Percentiles rank a stretch among this genome's conserved stretches.
Conservation (phyloP, 2,797 vertebrate genomes). For the Artibeus jamaicensis region DNA sequence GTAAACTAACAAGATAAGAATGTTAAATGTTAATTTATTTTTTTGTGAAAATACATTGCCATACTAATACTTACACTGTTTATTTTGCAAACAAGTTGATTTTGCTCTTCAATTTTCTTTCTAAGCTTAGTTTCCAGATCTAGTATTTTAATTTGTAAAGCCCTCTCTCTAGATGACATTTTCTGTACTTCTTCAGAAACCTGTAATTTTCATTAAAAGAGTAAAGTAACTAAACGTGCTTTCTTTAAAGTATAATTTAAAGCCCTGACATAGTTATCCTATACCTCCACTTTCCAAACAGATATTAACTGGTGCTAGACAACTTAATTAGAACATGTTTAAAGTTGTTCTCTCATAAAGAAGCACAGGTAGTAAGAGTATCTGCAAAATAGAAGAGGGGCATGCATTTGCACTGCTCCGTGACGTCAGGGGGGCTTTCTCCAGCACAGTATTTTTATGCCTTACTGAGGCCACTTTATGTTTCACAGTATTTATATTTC, state of each 20-base stretch:
- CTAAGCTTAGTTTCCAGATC: constrained; percentile 88
- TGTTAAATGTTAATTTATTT: constrained; percentile 18
- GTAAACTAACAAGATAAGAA: not conserved
- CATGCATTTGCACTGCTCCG: not conserved
- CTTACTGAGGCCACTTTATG: not conserved
- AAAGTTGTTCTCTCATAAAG: not conserved
- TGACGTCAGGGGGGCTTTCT: not conserved
- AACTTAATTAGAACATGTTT: constrained; percentile 33
- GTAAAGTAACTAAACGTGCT: constrained; percentile 49
- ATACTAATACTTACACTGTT: constrained; percentile 85
- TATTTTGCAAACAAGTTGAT: constrained; percentile 83
- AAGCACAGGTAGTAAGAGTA: not conserved
- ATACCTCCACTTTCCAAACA: not conserved
- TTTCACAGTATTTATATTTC: not conserved
- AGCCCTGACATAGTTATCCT: not conserved
- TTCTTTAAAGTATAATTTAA: constrained; percentile 41
- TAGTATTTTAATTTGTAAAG: constrained; percentile 86
- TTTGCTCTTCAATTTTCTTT: constrained; percentile 85
- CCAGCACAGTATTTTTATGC: not conserved
- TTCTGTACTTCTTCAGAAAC: constrained; percentile 86
- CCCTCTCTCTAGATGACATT: constrained; percentile 82
- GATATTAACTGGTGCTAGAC: not conserved
- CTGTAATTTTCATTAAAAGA: constrained; percentile 80
- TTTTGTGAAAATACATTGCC: not conserved
- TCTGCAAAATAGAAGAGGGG: not conserved